A percentile compares a stretch with the other conserved stretches of the same genome.
phyloP scores from a whole-genome alignment of 1,140 invertebrate species.

The Papilio polytes region DNA sequence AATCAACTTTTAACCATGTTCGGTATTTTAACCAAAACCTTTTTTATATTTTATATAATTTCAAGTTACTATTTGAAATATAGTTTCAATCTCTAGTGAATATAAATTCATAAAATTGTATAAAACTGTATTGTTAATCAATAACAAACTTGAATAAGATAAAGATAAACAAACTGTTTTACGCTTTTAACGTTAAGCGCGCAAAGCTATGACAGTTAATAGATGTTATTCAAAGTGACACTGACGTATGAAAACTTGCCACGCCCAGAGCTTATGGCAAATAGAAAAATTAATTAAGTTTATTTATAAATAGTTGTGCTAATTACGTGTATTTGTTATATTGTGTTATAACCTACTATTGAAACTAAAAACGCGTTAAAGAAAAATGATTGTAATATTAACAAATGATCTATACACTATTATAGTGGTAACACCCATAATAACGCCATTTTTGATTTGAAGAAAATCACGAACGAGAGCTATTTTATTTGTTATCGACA shows the following conservation, averaged over 20 bases:
- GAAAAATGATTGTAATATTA: not conserved
- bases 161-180: not conserved
- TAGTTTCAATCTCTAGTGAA: not conserved
- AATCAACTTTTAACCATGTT: not conserved
- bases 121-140: not conserved
- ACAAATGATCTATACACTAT: not conserved
- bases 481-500: constrained; percentile 42
- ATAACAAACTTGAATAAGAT: not conserved
- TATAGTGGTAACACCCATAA: constrained; percentile 40
- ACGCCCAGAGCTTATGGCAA: too few relatives aligned
- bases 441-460: constrained; percentile 55
- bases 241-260: not conserved
- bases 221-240: not conserved
- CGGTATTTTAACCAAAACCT: not conserved
- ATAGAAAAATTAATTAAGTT: too few relatives aligned
- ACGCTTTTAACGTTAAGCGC: not conserved
- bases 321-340: too few relatives aligned
- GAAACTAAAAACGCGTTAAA: too few relatives aligned
- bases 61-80: not conserved
- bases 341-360: too few relatives aligned
- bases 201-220: not conserved
- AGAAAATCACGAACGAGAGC: constrained; percentile 47
- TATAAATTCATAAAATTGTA: not conserved
- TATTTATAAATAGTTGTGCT: too few relatives aligned
- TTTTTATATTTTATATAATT: not conserved